Evolutionary conservation across 1,140 invertebrate genomes (phyloP), one percentile per base, ranked within the genome.

Genomic region (Drosophila obscura): DNA sequence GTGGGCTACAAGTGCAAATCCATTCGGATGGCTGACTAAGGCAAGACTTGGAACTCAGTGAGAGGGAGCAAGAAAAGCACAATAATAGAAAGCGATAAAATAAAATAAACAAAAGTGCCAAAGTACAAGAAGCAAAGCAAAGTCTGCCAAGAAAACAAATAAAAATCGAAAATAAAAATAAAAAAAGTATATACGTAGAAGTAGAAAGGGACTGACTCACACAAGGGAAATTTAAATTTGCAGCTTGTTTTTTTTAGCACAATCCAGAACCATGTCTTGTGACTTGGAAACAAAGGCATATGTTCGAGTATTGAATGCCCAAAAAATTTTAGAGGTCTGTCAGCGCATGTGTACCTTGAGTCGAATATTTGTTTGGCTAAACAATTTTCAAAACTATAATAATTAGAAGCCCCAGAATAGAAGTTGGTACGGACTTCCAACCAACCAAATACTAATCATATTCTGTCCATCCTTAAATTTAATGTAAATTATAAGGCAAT

Each of bases 401-500:
- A 75, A 75, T 75, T 75, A 67, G 56, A 57, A 55, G 49, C 62
- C 49, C 24, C 31, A 39, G 22, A 73, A 44, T 13, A 48, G 22
- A 5, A 67, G 41, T 24, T 19, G 7, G 6, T 50, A 44, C 43
- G 55, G 8, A 15, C 5, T 15, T 7, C 15, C 24, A 15, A 35
- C 41, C 22, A 41, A 11, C 39, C 5, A 0, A 31, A 63, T 22
- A 15, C 9, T 31, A 73, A 57, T 74, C 46, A 74, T 52, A 73
- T 35, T 64, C 73, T 39, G 46, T 35, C 39, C 28, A 15, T 39
- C 13, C 61, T 53, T 16, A n/a, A 13, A 53, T 52, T 62, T 58
- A 72, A 67, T 75, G 78, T 83, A 83, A 79, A 79, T 83, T 83
- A 83, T 71, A 83, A 58, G 62, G 59, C 80, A 83, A 83, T 83